Percentiles rank a stretch among this genome's conserved stretches.
Conservation (phyloP, 2,113 vertebrate species). For the Platysternon megacephalum region DNA sequence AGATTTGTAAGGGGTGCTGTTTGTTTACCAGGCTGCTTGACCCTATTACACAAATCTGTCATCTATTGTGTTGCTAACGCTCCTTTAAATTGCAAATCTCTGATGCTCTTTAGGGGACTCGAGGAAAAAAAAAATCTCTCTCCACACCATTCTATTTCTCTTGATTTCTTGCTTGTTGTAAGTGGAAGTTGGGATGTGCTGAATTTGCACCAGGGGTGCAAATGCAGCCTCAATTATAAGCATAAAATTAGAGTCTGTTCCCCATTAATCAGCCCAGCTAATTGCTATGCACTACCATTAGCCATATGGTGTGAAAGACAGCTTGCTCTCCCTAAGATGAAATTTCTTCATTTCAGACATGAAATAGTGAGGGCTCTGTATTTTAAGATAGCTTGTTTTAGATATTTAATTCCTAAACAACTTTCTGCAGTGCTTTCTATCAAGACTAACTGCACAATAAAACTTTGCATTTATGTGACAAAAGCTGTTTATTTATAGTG, state of each 20-base stretch:
- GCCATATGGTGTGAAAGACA: conserved; percentile 98
- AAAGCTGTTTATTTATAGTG: conserved; percentile 80
- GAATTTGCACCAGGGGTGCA: conserved; percentile 92
- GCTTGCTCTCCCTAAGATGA: conserved; percentile 89
- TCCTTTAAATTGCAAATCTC: conserved; percentile 85
- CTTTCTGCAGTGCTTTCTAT: conserved; percentile 85
- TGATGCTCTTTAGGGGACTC: conserved; percentile 81
- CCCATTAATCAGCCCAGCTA: conserved; percentile 98
- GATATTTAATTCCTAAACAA: conserved; percentile 89
- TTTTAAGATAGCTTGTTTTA: conserved; percentile 87
- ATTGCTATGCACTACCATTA: conserved; percentile 97
- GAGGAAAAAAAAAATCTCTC: conserved; percentile 70
- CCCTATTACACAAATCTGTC: conserved; percentile 84
- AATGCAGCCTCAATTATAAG: conserved; percentile 92
- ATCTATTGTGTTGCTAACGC: conserved; percentile 81
- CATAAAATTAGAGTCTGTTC: conserved; percentile 94
- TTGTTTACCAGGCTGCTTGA: conserved; percentile 83
- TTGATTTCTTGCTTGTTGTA: conserved; percentile 84
- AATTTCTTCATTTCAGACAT: conserved; percentile 88
- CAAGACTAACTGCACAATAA: conserved; percentile 86
- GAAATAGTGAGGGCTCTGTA: conserved; percentile 85
- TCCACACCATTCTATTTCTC: conserved; percentile 79
- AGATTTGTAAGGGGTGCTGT: conserved; percentile 78
- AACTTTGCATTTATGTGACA: conserved; percentile 84
- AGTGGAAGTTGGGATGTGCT: conserved; percentile 89